Evolutionary conservation across 2,797 vertebrate species (phyloP).

Genomic region (Hybognathus amarus): DNA sequence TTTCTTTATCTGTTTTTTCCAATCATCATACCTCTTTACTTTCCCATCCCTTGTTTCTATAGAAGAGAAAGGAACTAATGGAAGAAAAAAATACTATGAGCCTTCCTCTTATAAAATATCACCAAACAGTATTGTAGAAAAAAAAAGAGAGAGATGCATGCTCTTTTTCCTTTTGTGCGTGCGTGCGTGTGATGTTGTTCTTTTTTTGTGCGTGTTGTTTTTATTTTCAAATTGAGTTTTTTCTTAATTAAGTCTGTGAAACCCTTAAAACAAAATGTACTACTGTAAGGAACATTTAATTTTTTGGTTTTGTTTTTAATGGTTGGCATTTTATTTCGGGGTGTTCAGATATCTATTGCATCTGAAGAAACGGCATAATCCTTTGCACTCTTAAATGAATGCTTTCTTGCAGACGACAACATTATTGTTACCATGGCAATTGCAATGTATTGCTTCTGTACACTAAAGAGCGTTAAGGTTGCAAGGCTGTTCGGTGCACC

Average conservation of each 20-base stretch:
- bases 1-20: constrained; percentile 46
- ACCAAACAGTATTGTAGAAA: constrained; percentile 74
- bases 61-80: constrained; percentile 62
- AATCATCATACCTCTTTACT: constrained; percentile 48
- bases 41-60: constrained; percentile 66
- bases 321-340: constrained; percentile 66
- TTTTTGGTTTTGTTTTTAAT: constrained; percentile 37
- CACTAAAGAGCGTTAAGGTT: constrained; percentile 55
- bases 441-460: constrained; percentile 51
- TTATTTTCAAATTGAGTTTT: constrained; percentile 13
- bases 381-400: constrained; percentile 60
- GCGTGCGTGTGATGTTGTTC: neutral
- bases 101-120: constrained; percentile 52
- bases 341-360: constrained; percentile 63
- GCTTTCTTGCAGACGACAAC: constrained; percentile 16
- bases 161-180: constrained; percentile 55
- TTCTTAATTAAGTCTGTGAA: constrained; percentile 4
- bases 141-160: constrained; percentile 66
- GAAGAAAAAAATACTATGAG: constrained; percentile 56
- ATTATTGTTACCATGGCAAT: constrained; percentile 48
- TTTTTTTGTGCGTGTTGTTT: constrained; percentile 9
- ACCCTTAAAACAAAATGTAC: constrained; percentile 58
- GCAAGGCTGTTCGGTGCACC: constrained; percentile 26
- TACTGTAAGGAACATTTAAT: constrained; percentile 69
- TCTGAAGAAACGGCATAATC: constrained; percentile 38